A percentile compares a stretch with the other conserved stretches of the same genome.
These are phyloP conservation scores for Antigone vipio DNA, from an alignment of 2,113 vertebrate genomes.

Conservation along the genomic window DNA sequence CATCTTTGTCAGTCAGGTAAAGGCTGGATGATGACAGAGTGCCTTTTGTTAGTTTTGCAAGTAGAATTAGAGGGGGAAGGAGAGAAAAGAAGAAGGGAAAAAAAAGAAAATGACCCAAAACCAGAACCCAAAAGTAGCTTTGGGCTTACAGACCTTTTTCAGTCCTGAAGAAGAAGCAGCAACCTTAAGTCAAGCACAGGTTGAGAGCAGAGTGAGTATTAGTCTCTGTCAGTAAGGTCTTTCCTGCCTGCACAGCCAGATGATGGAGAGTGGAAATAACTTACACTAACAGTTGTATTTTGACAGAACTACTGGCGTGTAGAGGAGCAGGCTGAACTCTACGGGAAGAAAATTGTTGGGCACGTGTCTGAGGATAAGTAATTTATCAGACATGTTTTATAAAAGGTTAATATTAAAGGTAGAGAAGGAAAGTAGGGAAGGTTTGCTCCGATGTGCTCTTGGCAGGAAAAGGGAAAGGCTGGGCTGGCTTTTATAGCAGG, in stretches of 20 bases:
- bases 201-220: not conserved
- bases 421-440: not conserved
- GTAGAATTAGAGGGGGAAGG: not conserved
- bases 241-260: not conserved
- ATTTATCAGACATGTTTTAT: not conserved
- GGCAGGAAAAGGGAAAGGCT: not conserved
- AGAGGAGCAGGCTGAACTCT: not conserved
- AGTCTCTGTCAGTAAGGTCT: not conserved
- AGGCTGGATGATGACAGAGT: not conserved
- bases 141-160: not conserved
- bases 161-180: not conserved
- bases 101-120: rapidly evolving
- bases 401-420: not conserved
- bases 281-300: not conserved
- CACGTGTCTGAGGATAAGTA: not conserved
- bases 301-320: not conserved
- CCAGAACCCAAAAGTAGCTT: not conserved
- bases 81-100: not conserved
- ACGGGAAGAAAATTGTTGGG: not conserved
- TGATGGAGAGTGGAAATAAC: not conserved
- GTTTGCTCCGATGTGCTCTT: not conserved
- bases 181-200: not conserved
- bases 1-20: not conserved
- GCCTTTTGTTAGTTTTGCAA: not conserved
- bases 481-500: not conserved